A percentile compares a stretch with the other conserved stretches of the same genome.
Conservation (phyloP, 2,888 invertebrate genomes). For the Zygaena filipendulae region DNA sequence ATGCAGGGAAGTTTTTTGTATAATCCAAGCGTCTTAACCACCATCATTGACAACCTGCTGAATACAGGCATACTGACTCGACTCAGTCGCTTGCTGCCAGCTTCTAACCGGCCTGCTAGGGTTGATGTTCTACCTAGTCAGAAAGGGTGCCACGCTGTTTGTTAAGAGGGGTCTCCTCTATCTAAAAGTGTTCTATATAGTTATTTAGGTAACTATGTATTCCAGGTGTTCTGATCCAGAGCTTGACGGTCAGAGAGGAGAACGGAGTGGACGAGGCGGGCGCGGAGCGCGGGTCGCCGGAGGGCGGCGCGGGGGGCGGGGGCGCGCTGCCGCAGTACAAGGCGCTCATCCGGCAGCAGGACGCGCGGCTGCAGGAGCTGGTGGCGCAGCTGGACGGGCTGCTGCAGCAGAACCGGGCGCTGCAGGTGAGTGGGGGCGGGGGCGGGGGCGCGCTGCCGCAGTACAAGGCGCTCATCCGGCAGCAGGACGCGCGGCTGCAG, state of each 20-base stretch:
- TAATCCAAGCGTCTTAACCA: no score
- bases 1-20: no score
- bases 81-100: no score
- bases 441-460: constrained; percentile 65
- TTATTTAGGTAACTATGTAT: no score
- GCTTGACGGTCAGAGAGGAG: constrained; percentile 25
- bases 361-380: constrained; percentile 69
- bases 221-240: constrained; percentile 37
- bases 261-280: constrained; percentile 21
- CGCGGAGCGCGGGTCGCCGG: constrained; percentile 24
- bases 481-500: constrained; percentile 80
- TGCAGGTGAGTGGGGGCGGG: constrained; percentile 35
- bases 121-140: no score
- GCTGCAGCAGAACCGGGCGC: constrained; percentile 26
- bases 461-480: constrained; percentile 91
- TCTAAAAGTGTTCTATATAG: no score
- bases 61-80: no score
- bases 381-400: constrained; percentile 49
- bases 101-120: no score
- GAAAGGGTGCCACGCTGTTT: no score
- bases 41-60: no score
- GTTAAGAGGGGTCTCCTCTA: no score
- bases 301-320: constrained; percentile 30
- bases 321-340: constrained; percentile 81
- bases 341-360: constrained; percentile 91